phyloP scores from a whole-genome alignment of 2,113 vertebrate genomes.

The Ammodytes dubius region DNA sequence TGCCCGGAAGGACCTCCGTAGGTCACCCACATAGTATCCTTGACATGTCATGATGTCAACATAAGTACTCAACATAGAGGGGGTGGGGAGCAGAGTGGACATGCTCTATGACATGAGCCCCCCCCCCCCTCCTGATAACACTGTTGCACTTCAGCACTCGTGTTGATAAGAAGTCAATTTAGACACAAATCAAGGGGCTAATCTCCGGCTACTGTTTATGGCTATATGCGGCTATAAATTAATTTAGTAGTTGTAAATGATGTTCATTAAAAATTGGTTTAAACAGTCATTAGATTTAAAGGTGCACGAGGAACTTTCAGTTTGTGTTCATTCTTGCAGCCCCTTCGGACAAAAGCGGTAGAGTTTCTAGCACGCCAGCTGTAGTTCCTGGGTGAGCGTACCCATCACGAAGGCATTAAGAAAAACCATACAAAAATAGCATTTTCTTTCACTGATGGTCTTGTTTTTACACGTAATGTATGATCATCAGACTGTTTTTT shows the following conservation, averaged over 20 bases:
- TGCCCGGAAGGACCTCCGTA: slow-evolving; percentile 65
- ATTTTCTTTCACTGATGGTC: too few relatives aligned
- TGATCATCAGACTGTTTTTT: too few relatives aligned
- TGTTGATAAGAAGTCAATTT: slow-evolving; percentile 36
- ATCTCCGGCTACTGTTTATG: slow-evolving; percentile 54
- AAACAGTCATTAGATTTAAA: neutral
- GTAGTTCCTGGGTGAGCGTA: too few relatives aligned
- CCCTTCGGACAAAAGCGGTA: too few relatives aligned
- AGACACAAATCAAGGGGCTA: slow-evolving; percentile 12
- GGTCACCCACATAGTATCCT: slow-evolving; percentile 49
- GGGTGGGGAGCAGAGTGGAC: neutral
- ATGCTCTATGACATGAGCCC: slow-evolving; percentile 30
- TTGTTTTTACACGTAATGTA: too few relatives aligned
- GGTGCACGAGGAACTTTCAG: too few relatives aligned
- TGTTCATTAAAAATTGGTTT: neutral
- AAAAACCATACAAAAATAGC: too few relatives aligned
- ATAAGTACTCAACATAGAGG: slow-evolving; percentile 49
- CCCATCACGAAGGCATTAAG: too few relatives aligned
- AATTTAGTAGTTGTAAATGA: neutral
- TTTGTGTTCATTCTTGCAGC: too few relatives aligned
- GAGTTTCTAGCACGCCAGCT: too few relatives aligned
- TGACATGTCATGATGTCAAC: slow-evolving; percentile 67
- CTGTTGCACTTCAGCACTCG: slow-evolving; percentile 9
- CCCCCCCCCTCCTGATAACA: slow-evolving; percentile 40
- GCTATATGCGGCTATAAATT: neutral